Percentiles rank a stretch among this genome's conserved stretches.
phyloP scores from a whole-genome alignment of 2,113 vertebrate genomes.

The Callipepla squamata region DNA sequence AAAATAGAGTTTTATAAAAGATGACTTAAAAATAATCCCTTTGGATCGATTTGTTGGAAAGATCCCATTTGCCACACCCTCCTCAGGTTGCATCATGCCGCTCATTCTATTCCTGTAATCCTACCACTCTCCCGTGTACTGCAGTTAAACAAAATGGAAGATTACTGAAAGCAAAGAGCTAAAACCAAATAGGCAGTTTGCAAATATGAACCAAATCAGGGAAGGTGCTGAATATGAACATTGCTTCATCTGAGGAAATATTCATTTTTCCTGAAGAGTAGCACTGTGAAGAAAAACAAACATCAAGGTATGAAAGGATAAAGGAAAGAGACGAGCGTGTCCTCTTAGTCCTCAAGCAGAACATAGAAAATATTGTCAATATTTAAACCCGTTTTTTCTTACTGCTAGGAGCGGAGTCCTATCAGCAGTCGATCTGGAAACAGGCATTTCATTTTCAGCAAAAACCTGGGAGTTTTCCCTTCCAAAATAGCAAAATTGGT shows the following conservation, averaged over 20 bases:
- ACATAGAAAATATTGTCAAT: not conserved
- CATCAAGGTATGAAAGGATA: not conserved
- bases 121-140: not conserved
- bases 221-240: not conserved
- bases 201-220: not conserved
- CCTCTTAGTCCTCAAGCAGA: not conserved
- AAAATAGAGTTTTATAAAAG: slow-evolving; percentile 17
- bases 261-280: not conserved
- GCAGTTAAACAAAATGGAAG: not conserved
- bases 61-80: not conserved
- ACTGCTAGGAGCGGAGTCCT: not conserved
- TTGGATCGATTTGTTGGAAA: not conserved
- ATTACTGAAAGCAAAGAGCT: not conserved
- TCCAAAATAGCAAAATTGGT: not conserved
- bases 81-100: not conserved
- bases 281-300: not conserved
- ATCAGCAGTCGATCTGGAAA: slow-evolving; percentile 1
- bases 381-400: slow-evolving; percentile 11
- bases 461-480: not conserved
- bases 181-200: not conserved
- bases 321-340: not conserved
- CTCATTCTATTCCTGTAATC: slow-evolving; percentile 1
- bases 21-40: slow-evolving; percentile 35
- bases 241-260: not conserved
- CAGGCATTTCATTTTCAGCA: slow-evolving; percentile 2